phyloP scores from a whole-genome alignment of 2,113 vertebrate species.

The Pedionomus torquatus region DNA sequence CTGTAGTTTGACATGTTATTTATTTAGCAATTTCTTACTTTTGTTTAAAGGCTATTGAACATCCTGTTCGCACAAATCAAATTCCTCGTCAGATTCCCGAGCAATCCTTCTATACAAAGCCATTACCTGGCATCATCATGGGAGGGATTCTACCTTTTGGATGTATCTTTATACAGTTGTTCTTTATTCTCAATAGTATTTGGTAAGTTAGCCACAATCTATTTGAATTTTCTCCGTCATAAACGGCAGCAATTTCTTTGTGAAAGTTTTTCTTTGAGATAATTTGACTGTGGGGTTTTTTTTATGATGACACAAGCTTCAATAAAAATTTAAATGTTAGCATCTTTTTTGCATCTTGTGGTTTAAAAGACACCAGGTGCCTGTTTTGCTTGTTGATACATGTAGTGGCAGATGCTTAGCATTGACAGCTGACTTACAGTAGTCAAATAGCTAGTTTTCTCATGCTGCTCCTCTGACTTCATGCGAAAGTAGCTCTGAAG shows the following conservation, averaged over 20 bases:
- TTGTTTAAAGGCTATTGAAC: constrained; percentile 87
- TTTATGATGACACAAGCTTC: background rate
- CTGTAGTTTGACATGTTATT: background rate
- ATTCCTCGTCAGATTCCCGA: constrained; percentile 98
- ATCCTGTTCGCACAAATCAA: constrained; percentile 97
- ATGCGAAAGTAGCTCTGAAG: background rate
- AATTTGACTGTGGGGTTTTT: background rate
- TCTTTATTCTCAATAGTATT: constrained; percentile 99
- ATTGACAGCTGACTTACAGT: background rate
- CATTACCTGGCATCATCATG: constrained; percentile 95
- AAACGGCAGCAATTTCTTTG: background rate
- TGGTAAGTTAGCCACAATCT: constrained; percentile 79
- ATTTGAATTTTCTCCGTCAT: background rate
- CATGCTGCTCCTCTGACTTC: background rate
- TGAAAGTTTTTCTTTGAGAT: background rate
- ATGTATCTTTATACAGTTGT: constrained; percentile 98
- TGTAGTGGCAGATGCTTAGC: background rate
- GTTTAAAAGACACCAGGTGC: background rate
- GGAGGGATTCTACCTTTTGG: constrained; percentile 97
- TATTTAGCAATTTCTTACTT: background rate
- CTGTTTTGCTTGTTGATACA: background rate
- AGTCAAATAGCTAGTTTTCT: background rate
- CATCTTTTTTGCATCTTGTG: background rate
- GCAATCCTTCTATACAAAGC: constrained; percentile 97
- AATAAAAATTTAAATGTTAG: background rate